Evolutionary conservation across 2,888 invertebrate genomes (phyloP), one percentile per base, ranked within the genome.

Genomic region (Brassicogethes aeneus): DNA sequence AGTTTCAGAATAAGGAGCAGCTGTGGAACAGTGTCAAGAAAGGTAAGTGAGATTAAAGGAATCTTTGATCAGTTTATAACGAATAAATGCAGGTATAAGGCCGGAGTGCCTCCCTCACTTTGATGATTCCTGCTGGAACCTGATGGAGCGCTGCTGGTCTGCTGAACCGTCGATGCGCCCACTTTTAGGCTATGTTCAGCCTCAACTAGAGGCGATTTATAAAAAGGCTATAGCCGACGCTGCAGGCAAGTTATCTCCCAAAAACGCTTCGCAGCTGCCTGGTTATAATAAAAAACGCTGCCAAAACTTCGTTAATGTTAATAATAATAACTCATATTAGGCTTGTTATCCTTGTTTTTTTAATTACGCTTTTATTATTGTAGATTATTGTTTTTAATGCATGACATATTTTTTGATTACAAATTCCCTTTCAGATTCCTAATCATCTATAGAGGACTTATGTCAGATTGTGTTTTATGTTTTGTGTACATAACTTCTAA

Each of bases 131-230:
- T 89, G 89, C 60, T 91, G 90, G 90, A 71, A 74, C 35, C 69
- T 91, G 29, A 91, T 91, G 90, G 75, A 82, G 60, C 75, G 80
- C 29, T 90, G 90, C 60, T 91, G 91, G 91, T 75, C 80, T 17
- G 78, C 82, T 0, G 85, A 88, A 47, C 83, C 88, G 0, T 62
- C 72, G 0, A 72, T 76, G 45, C 70, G 90, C 10, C 88, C 90
- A 0, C 69, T 86, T n/a, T 71, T 88, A 1, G 90, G 90, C 2
- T 79, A 85, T 52, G 79, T 91, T 1, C 82, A 86, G 55, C 78
- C 79, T 1, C 72, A 76, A 16, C 70, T 90, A 2, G 75, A 80
- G 55, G 64, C 66, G 5, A 79, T 82, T 29, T 64, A 61, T 43
- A 47, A 50, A 37, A 57, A 45, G 40, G 56, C 62, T 23, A 47